phyloP scores from a whole-genome alignment of 2,113 vertebrate species.

The Channa maculata region DNA sequence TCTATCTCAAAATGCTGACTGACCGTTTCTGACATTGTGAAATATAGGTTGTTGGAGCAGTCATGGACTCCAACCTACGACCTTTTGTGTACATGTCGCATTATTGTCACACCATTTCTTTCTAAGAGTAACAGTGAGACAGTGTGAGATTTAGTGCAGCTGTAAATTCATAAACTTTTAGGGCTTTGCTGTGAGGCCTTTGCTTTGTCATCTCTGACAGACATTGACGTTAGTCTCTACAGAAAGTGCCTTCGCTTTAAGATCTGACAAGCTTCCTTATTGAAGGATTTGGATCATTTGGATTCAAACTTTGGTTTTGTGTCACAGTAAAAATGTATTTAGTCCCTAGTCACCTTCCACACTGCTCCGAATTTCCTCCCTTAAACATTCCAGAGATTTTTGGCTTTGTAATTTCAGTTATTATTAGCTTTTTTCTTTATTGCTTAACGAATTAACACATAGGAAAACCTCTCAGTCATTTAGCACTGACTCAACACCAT shows the following conservation, averaged over 20 bases:
- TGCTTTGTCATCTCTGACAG: constrained; percentile 8
- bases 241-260: neutral
- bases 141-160: constrained; percentile 29
- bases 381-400: constrained; percentile 23
- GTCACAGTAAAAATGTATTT: constrained; percentile 27
- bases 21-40: constrained; percentile 58
- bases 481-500: constrained; percentile 20
- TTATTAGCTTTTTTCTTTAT: constrained; percentile 13
- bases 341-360: constrained; percentile 17
- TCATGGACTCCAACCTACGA: constrained; percentile 73
- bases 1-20: constrained; percentile 49
- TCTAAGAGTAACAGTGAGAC: constrained; percentile 23
- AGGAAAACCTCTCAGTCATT: constrained; percentile 13
- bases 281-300: neutral
- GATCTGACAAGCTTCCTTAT: constrained; percentile 14
- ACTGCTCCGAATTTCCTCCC: neutral
- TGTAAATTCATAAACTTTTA: constrained; percentile 67
- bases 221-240: neutral
- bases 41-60: constrained; percentile 39
- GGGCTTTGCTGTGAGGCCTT: constrained; percentile 21
- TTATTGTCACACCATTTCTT: constrained; percentile 38
- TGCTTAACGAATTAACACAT: constrained; percentile 8
- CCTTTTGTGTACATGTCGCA: constrained; percentile 49
- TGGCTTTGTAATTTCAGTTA: constrained; percentile 33
- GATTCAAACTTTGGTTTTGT: constrained; percentile 7